Evolutionary conservation across 2,888 invertebrate species (phyloP).

Genomic region (Hipparchia semele): DNA sequence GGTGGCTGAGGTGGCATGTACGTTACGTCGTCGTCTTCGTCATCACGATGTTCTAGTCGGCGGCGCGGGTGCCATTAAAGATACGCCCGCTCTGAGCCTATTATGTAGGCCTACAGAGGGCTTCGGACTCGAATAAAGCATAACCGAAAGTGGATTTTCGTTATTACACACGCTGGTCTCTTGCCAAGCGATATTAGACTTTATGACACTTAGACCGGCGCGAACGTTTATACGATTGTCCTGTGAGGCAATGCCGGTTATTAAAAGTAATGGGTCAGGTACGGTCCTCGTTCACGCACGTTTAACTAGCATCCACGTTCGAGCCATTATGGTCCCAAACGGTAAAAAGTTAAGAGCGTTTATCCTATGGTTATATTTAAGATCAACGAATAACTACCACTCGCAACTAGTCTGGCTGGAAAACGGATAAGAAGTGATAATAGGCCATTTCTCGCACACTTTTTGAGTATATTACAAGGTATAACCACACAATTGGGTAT

Average conservation of each 20-base stretch:
- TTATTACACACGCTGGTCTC: constrained; percentile 57
- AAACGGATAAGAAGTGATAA: constrained; percentile 37
- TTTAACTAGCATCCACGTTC: constrained; percentile 11
- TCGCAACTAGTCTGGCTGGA: constrained; percentile 30
- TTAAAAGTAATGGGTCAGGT: constrained; percentile 48
- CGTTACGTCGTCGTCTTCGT: no score
- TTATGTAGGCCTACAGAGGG: constrained; percentile 43
- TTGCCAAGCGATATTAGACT: constrained; percentile 57
- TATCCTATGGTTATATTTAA: constrained; percentile 5
- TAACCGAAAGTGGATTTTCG: constrained; percentile 68
- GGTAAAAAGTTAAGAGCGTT: constrained; percentile 4
- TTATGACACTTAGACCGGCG: constrained; percentile 47
- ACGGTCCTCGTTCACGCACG: constrained; percentile 33
- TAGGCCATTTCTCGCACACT: constrained; percentile 38
- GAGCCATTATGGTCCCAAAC: constrained; percentile 9
- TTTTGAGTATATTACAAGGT: constrained; percentile 38
- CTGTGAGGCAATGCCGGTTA: constrained; percentile 47
- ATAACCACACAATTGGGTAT: constrained; percentile 34
- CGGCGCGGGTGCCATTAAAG: no score
- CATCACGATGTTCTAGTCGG: no score
- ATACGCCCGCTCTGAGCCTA: neutral
- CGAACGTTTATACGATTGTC: constrained; percentile 49
- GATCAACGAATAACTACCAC: constrained; percentile 16
- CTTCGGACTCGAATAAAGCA: constrained; percentile 64
- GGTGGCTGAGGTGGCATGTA: no score